phyloP scores from a whole-genome alignment of 2,113 vertebrate genomes.

The Geococcyx californianus region DNA sequence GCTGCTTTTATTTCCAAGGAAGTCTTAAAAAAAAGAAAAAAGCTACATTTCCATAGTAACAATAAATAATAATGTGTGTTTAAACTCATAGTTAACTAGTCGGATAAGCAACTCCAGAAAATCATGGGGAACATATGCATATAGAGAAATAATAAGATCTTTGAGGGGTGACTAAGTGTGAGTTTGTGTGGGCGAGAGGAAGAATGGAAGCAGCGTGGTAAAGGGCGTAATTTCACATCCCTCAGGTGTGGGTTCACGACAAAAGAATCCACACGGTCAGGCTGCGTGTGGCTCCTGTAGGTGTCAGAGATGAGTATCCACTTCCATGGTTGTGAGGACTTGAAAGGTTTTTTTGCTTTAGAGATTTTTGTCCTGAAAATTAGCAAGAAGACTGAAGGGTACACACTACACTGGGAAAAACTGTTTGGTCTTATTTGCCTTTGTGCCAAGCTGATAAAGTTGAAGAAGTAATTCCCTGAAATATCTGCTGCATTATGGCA shows the following conservation, averaged over 20 bases:
- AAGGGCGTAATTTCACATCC: constrained; percentile 18
- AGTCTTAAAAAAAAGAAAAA: background rate
- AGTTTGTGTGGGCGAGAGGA: constrained; percentile 12
- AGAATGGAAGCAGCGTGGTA: background rate
- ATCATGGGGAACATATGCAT: background rate
- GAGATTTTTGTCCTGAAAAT: background rate
- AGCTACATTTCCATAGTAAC: constrained; percentile 33
- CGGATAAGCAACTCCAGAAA: constrained; percentile 15
- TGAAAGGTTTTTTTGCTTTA: background rate
- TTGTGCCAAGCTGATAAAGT: background rate
- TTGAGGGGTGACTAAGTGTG: constrained; percentile 35
- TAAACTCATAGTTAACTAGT: constrained; percentile 14
- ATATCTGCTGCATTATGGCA: background rate
- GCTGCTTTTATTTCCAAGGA: background rate
- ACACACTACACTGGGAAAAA: background rate
- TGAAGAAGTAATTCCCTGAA: background rate
- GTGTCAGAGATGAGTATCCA: background rate
- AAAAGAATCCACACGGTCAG: background rate
- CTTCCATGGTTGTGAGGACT: background rate
- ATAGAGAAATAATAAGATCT: constrained; percentile 18
- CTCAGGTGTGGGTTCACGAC: background rate
- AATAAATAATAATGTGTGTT: constrained; percentile 8
- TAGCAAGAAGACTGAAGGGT: background rate
- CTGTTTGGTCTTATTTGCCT: background rate
- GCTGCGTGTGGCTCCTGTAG: background rate